phyloP scores from a whole-genome alignment of 92 coral and sea anemone genomes.

The Ricordea florida region DNA sequence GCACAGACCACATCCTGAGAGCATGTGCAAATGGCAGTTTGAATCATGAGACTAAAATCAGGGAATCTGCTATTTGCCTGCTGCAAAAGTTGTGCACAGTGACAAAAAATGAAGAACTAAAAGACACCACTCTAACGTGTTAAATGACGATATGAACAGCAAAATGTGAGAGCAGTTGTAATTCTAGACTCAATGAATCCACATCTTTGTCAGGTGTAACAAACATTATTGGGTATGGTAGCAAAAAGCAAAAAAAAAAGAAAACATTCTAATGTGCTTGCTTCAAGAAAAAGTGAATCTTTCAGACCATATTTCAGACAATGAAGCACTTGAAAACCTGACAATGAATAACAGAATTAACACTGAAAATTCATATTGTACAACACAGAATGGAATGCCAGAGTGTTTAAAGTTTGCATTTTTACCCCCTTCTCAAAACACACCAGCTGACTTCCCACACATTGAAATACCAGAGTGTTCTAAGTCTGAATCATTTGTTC shows the following conservation, averaged over 20 bases:
- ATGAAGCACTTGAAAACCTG: neutral
- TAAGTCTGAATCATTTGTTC: conserved; percentile 31
- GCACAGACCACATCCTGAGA: conserved; percentile 7
- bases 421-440: conserved; percentile 34
- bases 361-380: conserved; percentile 2
- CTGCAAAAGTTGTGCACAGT: conserved; percentile 17
- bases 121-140: conserved; percentile 8
- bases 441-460: conserved; percentile 16
- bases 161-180: conserved; percentile 12
- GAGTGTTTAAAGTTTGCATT: conserved; percentile 18
- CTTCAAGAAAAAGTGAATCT: neutral
- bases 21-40: conserved; percentile 31
- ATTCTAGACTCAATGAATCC: conserved; percentile 4
- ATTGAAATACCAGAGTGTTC: conserved; percentile 40
- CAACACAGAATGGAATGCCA: neutral
- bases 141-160: neutral
- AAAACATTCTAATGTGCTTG: conserved; percentile 15
- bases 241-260: conserved; percentile 11
- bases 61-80: conserved; percentile 11
- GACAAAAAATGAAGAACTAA: conserved; percentile 3
- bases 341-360: neutral
- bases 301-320: neutral
- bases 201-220: conserved; percentile 30
- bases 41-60: conserved; percentile 20
- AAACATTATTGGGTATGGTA: neutral